A percentile compares a stretch with the other conserved stretches of the same genome.
These are phyloP conservation scores for Gavialis gangeticus DNA, from an alignment of 2,113 vertebrate genomes.

Conservation along the genomic window DNA sequence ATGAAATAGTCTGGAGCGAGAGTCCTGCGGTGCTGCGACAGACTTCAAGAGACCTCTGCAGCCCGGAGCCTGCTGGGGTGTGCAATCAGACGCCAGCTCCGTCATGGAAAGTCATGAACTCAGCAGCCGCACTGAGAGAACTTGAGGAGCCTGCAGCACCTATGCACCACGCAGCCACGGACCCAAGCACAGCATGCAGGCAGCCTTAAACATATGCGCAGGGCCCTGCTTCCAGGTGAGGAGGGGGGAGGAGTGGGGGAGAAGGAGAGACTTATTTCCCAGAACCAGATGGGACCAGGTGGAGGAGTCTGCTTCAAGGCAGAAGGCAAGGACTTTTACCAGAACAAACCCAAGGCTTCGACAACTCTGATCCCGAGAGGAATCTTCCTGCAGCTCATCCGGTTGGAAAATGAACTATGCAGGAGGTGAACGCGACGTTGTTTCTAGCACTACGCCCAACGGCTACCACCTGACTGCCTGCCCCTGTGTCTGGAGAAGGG, in stretches of 20 bases:
- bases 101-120: not conserved
- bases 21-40: not conserved
- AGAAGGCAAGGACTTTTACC: not conserved
- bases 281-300: not conserved
- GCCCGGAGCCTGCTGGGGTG: not conserved
- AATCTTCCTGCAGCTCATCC: not conserved
- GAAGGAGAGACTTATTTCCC: not conserved
- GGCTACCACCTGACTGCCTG: accelerated
- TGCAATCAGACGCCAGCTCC: not conserved
- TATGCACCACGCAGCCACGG: not conserved
- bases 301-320: not conserved
- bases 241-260: no score
- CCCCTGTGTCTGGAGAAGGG: not conserved
- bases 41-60: not conserved
- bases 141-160: not conserved
- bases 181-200: accelerated
- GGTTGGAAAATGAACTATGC: not conserved
- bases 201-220: not conserved
- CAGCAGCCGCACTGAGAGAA: not conserved
- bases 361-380: not conserved
- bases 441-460: not conserved
- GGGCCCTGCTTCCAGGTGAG: not conserved
- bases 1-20: not conserved
- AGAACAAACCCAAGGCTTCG: accelerated
- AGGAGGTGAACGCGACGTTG: accelerated